Evolutionary conservation across 2,797 vertebrate genomes (phyloP), one percentile per base, ranked within the genome.

Genomic region (Hybognathus amarus): DNA sequence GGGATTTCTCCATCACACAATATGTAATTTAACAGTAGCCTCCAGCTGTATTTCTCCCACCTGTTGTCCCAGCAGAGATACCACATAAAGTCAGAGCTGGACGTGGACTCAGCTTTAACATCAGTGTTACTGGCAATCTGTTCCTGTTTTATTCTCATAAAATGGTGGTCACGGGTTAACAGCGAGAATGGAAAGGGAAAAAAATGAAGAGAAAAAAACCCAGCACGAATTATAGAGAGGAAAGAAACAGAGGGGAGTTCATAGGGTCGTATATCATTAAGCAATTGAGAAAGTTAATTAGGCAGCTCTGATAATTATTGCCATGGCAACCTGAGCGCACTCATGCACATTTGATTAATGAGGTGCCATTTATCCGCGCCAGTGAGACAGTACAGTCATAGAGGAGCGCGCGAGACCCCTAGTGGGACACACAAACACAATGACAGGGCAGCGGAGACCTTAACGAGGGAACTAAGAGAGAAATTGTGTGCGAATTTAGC

Each of bases 211-310:
- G n/a, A 15, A 24, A 50, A 45, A 91, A 84, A 91, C 83, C 87
- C 89, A 90, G 91, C 89, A 93, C 87, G 90, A 93, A 94, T 93
- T 93, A 93, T 90, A 94, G 87, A 50, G 85, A 79, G 68, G 85
- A 70, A 87, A 90, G 91, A 92, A 92, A 89, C 11, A 85, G 82
- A 70, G 91, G 84, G 82, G 92, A 93, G 94, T 94, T 95, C 94
- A 94, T 89, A 92, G 93, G 94, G 93, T 94, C 93, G 92, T 94
- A 94, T 94, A 94, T 94, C 93, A 94, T 94, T 94, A 95, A 94
- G 93, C 94, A 95, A 94, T 94, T 94, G 93, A 95, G 94, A 93
- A 94, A 95, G 94, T 94, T 94, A 95, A 93, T 94, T 94, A 94
- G 93, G 93, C 94, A 94, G 94, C 93, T 93, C 94, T 94, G 92